A percentile compares a stretch with the other conserved stretches of the same genome.
Conservation (phyloP, 2,888 invertebrate genomes). For the Ethmia dodecea region DNA sequence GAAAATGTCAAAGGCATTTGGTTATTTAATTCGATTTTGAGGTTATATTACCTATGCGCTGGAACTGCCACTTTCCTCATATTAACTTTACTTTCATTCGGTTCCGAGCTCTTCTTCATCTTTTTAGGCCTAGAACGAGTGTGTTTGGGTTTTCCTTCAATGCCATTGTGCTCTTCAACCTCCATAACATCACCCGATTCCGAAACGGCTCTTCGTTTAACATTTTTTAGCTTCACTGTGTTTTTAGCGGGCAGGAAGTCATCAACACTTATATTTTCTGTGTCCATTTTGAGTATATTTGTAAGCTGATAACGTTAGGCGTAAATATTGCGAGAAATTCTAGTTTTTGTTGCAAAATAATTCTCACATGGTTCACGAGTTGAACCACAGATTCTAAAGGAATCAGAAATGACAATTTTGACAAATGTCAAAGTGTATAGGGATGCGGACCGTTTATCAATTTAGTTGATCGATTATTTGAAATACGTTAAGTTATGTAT, state of each 20-base stretch:
- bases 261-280: constrained; percentile 69
- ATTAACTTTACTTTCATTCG: constrained; percentile 76
- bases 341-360: constrained; percentile 21
- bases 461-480: background rate
- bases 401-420: constrained; percentile 1
- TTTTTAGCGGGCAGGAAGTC: constrained; percentile 74
- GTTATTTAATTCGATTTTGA: too few species aligned
- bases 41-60: constrained; percentile 82
- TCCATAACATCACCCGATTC: constrained; percentile 80
- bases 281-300: constrained; percentile 44
- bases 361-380: constrained; percentile 35
- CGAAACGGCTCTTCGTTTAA: constrained; percentile 67
- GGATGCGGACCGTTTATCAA: background rate
- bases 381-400: constrained; percentile 28
- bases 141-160: constrained; percentile 61
- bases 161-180: constrained; percentile 81
- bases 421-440: background rate
- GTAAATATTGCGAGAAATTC: constrained; percentile 3
- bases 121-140: constrained; percentile 59
- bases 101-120: constrained; percentile 51
- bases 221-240: constrained; percentile 63
- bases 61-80: constrained; percentile 92
- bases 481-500: background rate
- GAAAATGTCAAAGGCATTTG: too few species aligned
- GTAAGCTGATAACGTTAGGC: constrained; percentile 1